Percentiles rank a stretch among this genome's conserved stretches.
Evolutionary conservation across 2,797 vertebrate genomes (phyloP).

Genomic region (Galaxias olidus): DNA sequence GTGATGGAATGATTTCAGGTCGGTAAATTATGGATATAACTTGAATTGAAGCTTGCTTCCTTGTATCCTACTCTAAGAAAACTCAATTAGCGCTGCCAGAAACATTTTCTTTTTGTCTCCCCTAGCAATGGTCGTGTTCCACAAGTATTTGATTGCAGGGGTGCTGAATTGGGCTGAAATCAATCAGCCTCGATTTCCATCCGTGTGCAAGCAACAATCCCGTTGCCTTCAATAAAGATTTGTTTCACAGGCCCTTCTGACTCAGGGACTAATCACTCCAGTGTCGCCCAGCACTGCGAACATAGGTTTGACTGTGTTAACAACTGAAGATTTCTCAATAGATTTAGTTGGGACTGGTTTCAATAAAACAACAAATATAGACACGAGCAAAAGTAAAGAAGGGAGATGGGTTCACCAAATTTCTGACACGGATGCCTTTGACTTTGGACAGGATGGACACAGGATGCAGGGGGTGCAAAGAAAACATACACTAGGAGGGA

Average conservation of each 20-base stretch:
- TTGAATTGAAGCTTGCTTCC: slow-evolving; percentile 1
- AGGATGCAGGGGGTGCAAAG: slow-evolving; percentile 44
- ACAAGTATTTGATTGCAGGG: slow-evolving; percentile 41
- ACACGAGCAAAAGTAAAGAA: slow-evolving; percentile 48
- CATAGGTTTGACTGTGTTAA: slow-evolving; percentile 67
- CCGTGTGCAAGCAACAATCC: slow-evolving; percentile 38
- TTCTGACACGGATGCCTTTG: slow-evolving; percentile 40
- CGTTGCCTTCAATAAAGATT: slow-evolving; percentile 56
- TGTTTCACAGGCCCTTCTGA: slow-evolving; percentile 57
- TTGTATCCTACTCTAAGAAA: neutral
- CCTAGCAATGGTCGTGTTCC: slow-evolving; percentile 27
- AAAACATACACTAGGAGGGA: slow-evolving; percentile 8
- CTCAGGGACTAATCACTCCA: slow-evolving; percentile 69
- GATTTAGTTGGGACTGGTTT: slow-evolving; percentile 61
- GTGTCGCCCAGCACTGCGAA: slow-evolving; percentile 58
- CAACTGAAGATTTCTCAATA: slow-evolving; percentile 50
- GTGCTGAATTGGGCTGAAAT: slow-evolving; percentile 40
- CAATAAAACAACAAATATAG: slow-evolving; percentile 54
- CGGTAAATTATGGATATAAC: neutral
- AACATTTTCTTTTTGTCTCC: neutral
- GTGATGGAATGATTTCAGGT: neutral
- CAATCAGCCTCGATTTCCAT: slow-evolving; percentile 47
- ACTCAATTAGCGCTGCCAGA: slow-evolving; percentile 11
- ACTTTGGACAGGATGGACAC: slow-evolving; percentile 42
- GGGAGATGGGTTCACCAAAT: slow-evolving; percentile 42